A percentile compares a stretch with the other conserved stretches of the same genome.
These are phyloP conservation scores for Misgurnus anguillicaudatus DNA, from an alignment of 2,113 vertebrate genomes.

Conservation along the genomic window DNA sequence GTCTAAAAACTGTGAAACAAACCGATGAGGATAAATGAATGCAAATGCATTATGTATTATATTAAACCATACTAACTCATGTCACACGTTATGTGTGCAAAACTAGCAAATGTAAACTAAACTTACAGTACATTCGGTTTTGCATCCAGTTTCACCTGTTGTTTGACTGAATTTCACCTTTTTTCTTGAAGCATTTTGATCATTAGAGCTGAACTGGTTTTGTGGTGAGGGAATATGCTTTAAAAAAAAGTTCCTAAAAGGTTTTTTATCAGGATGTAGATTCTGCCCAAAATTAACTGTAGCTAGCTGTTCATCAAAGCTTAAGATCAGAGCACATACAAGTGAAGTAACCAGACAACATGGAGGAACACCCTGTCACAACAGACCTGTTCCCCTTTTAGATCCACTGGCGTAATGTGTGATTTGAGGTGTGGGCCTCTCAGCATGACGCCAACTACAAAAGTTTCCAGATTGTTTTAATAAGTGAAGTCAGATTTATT, in stretches of 20 bases:
- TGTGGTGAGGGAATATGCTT: too few species aligned
- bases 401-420: conserved; percentile 6
- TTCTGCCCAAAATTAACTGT: not conserved
- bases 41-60: too few species aligned
- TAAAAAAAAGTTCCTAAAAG: too few species aligned
- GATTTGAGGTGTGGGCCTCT: not conserved
- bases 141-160: too few species aligned
- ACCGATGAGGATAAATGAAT: too few species aligned
- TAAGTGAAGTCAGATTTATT: not conserved
- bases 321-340: conserved; percentile 7
- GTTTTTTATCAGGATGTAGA: not conserved
- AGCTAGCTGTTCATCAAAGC: conserved; percentile 4
- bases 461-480: conserved; percentile 30
- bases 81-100: too few species aligned
- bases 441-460: conserved; percentile 12
- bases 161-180: too few species aligned
- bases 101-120: too few species aligned
- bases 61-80: too few species aligned
- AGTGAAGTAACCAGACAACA: conserved; percentile 24
- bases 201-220: not conserved
- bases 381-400: not conserved
- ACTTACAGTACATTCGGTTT: too few species aligned
- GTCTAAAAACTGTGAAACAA: too few species aligned
- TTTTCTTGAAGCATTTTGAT: too few species aligned
- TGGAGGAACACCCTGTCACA: conserved; percentile 23